phyloP scores from a whole-genome alignment of 2,797 vertebrate genomes.

The Galago senegalensis region DNA sequence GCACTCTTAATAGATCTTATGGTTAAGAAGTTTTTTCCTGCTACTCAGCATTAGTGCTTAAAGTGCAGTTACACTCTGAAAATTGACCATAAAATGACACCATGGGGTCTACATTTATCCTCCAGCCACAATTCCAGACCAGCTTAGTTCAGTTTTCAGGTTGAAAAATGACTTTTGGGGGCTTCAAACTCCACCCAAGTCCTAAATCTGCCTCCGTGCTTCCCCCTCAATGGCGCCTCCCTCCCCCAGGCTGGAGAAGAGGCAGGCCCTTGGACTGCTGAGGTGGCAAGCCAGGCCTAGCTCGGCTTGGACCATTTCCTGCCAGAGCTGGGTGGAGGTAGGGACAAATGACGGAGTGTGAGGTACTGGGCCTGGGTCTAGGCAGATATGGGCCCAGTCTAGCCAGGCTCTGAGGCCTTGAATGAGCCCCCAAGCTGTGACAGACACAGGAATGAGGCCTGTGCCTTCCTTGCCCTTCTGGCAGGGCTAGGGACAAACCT shows the following conservation, averaged over 20 bases:
- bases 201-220: slow-evolving; percentile 78
- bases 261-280: slow-evolving; percentile 1
- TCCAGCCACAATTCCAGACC: slow-evolving; percentile 84
- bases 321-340: neutral
- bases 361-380: neutral
- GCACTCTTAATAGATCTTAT: slow-evolving; percentile 82
- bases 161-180: slow-evolving; percentile 83
- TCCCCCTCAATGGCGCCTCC: slow-evolving; percentile 50
- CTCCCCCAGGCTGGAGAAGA: neutral
- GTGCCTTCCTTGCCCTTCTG: fast-evolving
- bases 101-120: slow-evolving; percentile 84
- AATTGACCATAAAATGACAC: slow-evolving; percentile 86
- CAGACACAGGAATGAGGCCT: neutral
- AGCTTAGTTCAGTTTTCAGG: slow-evolving; percentile 82
- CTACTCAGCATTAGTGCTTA: slow-evolving; percentile 86
- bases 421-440: neutral
- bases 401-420: neutral
- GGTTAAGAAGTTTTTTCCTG: slow-evolving; percentile 84
- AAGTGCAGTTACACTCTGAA: slow-evolving; percentile 86
- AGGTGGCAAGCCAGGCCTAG: neutral
- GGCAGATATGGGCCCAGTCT: neutral
- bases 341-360: neutral
- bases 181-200: slow-evolving; percentile 79
- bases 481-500: neutral
- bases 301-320: slow-evolving; percentile 17